Evolutionary conservation across 1,140 invertebrate species (phyloP).

Genomic region (Aphidius gifuensis): DNA sequence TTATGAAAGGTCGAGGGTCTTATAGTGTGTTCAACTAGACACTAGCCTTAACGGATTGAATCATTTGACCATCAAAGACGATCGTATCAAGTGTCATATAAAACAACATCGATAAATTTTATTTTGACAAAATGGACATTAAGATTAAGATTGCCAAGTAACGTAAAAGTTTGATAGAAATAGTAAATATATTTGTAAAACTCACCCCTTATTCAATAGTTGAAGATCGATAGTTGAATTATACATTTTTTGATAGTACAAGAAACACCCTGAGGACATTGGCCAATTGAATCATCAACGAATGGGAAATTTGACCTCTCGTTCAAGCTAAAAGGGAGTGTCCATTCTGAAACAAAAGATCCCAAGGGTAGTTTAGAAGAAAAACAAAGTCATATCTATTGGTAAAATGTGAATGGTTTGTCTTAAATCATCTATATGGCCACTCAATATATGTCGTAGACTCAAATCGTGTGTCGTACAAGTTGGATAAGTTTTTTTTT

Average conservation of each 20-base stretch:
- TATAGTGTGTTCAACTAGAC: conserved; percentile 15
- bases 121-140: conserved; percentile 4
- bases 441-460: conserved; percentile 3
- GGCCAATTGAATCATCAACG: conserved; percentile 18
- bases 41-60: conserved; percentile 44
- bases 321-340: conserved; percentile 1
- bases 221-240: no score
- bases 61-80: conserved; percentile 38
- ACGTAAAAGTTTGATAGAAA: neutral
- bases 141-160: neutral
- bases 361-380: neutral
- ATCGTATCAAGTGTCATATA: conserved; percentile 18
- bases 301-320: conserved; percentile 13
- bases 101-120: conserved; percentile 23
- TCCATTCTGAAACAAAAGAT: neutral
- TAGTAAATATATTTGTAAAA: no score
- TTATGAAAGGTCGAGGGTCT: conserved; percentile 33
- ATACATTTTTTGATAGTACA: no score
- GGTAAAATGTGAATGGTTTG: conserved; percentile 15
- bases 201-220: no score
- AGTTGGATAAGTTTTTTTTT: no score
- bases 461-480: no score
- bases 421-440: conserved; percentile 42
- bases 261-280: conserved; percentile 4
- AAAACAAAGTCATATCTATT: conserved; percentile 12